These are phyloP conservation scores for Falco concolor DNA, from an alignment of 2,797 vertebrate genomes.

Conservation along the genomic window DNA sequence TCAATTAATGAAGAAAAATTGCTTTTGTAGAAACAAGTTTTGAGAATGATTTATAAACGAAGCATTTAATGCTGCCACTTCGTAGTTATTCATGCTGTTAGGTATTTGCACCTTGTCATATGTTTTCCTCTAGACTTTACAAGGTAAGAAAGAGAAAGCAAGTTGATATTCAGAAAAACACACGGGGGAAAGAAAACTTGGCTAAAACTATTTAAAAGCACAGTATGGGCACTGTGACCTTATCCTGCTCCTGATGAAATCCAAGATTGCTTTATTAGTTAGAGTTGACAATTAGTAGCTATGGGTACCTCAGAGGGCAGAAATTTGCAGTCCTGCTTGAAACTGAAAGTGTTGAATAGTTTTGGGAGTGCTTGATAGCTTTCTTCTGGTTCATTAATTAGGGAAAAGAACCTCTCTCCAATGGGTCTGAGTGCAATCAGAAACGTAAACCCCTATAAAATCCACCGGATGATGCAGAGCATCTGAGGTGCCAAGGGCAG, in stretches of 20 bases:
- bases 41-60: background rate
- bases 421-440: background rate
- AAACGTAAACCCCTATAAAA: background rate
- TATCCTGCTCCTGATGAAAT: background rate
- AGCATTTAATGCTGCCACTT: background rate
- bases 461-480: background rate
- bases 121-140: background rate
- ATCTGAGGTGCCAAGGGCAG: background rate
- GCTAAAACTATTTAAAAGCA: background rate
- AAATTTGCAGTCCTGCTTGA: background rate
- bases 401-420: background rate
- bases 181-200: background rate
- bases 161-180: background rate
- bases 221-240: background rate
- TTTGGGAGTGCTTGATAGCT: background rate
- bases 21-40: background rate
- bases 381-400: background rate
- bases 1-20: constrained; percentile 12
- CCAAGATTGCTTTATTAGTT: background rate
- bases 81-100: background rate
- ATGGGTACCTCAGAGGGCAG: background rate
- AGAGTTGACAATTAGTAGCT: background rate
- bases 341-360: background rate
- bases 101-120: background rate
- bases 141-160: background rate